These are phyloP conservation scores for Hemichromis elongatus DNA, from an alignment of 2,113 vertebrate genomes.

Conservation along the genomic window DNA sequence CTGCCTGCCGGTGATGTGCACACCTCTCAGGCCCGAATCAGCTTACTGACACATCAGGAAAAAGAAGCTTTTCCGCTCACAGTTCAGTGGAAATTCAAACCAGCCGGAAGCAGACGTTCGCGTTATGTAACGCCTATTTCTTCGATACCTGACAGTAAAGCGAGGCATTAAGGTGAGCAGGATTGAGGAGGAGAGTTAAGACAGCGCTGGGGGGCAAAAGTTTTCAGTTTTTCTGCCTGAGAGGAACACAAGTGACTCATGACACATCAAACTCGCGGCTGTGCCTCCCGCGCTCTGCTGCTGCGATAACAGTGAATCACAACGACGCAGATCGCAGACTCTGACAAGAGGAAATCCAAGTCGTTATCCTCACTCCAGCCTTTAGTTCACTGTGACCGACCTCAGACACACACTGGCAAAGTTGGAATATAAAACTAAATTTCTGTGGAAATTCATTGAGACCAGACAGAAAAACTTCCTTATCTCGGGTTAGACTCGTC, in stretches of 20 bases:
- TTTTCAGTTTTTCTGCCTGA: conserved; percentile 18
- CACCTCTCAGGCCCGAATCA: conserved; percentile 34
- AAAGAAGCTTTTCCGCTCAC: conserved; percentile 1
- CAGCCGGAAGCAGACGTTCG: neutral
- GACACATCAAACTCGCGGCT: conserved; percentile 26
- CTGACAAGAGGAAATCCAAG: conserved; percentile 21
- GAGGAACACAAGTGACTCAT: conserved; percentile 46
- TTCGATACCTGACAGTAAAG: neutral
- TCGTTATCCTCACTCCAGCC: conserved; percentile 12
- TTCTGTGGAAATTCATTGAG: neutral
- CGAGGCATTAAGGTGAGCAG: neutral
- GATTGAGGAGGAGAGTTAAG: neutral
- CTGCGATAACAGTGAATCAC: conserved; percentile 55
- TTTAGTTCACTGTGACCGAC: neutral
- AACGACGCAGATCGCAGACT: conserved; percentile 33
- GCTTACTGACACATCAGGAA: conserved; percentile 25
- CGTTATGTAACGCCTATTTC: conserved; percentile 23
- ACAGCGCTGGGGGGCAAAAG: neutral
- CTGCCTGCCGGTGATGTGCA: conserved; percentile 18
- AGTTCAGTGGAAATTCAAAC: conserved; percentile 18
- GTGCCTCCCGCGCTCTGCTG: neutral
- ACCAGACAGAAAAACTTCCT: neutral
- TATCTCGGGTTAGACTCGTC: neutral
- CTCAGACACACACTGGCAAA: neutral
- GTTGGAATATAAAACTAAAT: neutral